phyloP scores from a whole-genome alignment of 35 echinoderm and acorn worm genomes.

The Apostichopus californicus region DNA sequence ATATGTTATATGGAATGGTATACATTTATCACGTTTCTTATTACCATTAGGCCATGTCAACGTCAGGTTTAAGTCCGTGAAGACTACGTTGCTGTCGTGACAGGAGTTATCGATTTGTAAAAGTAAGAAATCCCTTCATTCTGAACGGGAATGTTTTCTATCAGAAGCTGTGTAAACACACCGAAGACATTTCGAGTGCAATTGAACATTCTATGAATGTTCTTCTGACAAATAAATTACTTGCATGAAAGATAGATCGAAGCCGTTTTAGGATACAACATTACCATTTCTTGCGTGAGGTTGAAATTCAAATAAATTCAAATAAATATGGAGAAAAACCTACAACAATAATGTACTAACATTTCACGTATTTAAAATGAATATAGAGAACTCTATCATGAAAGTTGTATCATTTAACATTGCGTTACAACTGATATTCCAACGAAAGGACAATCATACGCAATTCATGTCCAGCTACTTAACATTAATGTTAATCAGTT shows the following conservation, averaged over 20 bases:
- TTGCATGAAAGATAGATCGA: too few relatives aligned
- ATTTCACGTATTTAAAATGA: too few relatives aligned
- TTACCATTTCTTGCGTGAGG: too few relatives aligned
- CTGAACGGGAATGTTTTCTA: neutral
- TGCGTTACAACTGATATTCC: too few relatives aligned
- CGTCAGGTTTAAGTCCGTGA: neutral
- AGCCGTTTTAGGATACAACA: too few relatives aligned
- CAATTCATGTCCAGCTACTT: slow-evolving; percentile 9
- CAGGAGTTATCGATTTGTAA: slow-evolving; percentile 20
- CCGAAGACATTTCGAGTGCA: neutral
- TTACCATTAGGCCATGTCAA: neutral
- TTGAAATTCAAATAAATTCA: too few relatives aligned
- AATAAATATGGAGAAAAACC: too few relatives aligned
- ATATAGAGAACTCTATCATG: too few relatives aligned
- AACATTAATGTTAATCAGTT: slow-evolving; percentile 6
- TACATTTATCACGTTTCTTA: too few relatives aligned
- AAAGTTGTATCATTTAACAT: too few relatives aligned
- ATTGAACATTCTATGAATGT: neutral
- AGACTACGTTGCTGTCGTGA: neutral
- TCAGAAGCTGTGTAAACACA: slow-evolving; percentile 37
- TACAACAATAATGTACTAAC: too few relatives aligned
- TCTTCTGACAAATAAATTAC: neutral
- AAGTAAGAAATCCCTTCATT: neutral
- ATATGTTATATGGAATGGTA: too few relatives aligned
- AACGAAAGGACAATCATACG: neutral